Percentiles rank a stretch among this genome's conserved stretches.
phyloP scores from a whole-genome alignment of 1,140 invertebrate species.

The Eciton burchellii region DNA sequence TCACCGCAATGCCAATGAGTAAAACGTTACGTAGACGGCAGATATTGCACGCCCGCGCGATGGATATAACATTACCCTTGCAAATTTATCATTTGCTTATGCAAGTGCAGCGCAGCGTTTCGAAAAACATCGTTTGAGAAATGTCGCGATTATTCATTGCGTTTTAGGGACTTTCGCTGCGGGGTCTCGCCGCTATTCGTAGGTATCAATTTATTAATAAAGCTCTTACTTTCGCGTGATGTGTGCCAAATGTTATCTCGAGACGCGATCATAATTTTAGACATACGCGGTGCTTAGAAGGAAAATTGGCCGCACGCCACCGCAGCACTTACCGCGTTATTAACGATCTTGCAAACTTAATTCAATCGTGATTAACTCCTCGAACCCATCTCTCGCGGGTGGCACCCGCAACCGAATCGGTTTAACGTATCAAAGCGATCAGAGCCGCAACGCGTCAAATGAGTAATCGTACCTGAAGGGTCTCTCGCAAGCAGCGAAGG shows the following conservation, averaged over 20 bases:
- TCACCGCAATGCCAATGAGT: background rate
- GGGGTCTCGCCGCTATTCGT: constrained; percentile 3
- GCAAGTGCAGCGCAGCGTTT: background rate
- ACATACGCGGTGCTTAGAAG: constrained; percentile 41
- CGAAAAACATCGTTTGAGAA: background rate
- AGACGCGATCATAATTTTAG: constrained; percentile 44
- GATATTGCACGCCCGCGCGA: background rate
- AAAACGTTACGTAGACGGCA: constrained; percentile 3
- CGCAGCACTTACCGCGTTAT: constrained; percentile 41
- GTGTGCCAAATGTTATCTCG: constrained; percentile 24
- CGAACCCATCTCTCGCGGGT: background rate
- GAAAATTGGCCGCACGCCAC: constrained; percentile 37
- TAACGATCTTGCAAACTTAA: constrained; percentile 48
- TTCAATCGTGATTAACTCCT: constrained; percentile 42
- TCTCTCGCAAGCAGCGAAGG: constrained; percentile 24
- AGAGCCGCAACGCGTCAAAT: constrained; percentile 32
- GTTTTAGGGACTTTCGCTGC: background rate
- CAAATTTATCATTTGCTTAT: background rate
- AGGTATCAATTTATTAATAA: constrained; percentile 49
- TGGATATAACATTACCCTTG: background rate
- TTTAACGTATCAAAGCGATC: constrained; percentile 37
- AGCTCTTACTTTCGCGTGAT: constrained; percentile 8
- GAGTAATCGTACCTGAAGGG: constrained; percentile 19
- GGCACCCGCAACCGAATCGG: background rate
- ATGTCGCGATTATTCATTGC: background rate